Conservation (phyloP, 2,888 invertebrate genomes). For the Polyommatus iphigenia region DNA sequence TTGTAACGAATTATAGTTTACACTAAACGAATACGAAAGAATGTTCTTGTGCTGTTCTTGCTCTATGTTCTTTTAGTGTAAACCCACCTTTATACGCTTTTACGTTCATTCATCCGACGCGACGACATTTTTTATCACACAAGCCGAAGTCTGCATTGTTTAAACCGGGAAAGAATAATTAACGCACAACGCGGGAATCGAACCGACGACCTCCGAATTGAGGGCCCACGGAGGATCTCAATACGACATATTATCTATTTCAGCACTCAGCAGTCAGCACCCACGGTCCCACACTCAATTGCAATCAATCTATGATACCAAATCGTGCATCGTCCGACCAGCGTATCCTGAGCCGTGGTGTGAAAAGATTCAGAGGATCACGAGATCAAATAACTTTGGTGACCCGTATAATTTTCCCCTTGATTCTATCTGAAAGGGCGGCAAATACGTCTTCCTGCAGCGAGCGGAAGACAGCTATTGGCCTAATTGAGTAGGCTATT, state of each 20-base stretch:
- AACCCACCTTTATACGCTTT: no score
- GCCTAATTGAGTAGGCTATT: slow-evolving; percentile 73
- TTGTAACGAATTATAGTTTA: no score
- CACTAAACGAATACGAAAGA: no score
- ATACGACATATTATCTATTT: background rate
- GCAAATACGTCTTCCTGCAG: slow-evolving; percentile 72
- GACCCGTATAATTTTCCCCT: slow-evolving; percentile 77
- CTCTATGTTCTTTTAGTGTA: no score
- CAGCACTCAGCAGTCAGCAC: background rate
- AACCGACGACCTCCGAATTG: background rate
- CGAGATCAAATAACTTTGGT: slow-evolving; percentile 51
- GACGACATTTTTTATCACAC: no score
- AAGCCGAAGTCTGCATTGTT: background rate
- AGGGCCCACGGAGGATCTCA: background rate
- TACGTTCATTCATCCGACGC: no score
- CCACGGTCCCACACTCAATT: slow-evolving; percentile 37
- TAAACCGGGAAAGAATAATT: background rate
- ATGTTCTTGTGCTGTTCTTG: no score
- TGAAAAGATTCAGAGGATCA: slow-evolving; percentile 43
- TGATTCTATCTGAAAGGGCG: slow-evolving; percentile 74
- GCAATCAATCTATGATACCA: slow-evolving; percentile 35
- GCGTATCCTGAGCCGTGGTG: slow-evolving; percentile 41
- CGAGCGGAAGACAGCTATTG: slow-evolving; percentile 77
- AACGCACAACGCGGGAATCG: background rate
- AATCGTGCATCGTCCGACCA: slow-evolving; percentile 44